Evolutionary conservation across 2,113 vertebrate species (phyloP).

Genomic region (Lutjanus erythropterus): DNA sequence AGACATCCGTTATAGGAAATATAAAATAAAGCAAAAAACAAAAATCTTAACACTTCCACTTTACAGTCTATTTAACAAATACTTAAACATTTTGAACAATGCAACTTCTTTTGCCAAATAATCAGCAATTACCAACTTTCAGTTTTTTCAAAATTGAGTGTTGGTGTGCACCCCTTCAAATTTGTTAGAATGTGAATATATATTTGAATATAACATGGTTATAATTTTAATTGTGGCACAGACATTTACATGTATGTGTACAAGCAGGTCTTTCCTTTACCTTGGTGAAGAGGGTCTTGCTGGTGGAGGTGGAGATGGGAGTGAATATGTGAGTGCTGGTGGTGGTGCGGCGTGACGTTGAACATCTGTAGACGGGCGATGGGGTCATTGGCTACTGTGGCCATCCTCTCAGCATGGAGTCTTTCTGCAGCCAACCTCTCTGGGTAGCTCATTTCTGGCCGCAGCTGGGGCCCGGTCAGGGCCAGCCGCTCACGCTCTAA

Average conservation of each 20-base stretch:
- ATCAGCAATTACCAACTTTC: neutral
- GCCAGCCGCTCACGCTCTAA: constrained; percentile 96
- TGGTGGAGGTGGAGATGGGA: constrained; percentile 99
- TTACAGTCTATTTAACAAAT: neutral
- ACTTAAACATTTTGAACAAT: neutral
- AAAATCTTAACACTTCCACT: neutral
- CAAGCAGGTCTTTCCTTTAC: constrained; percentile 84
- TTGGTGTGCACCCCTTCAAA: neutral
- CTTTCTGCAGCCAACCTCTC: constrained; percentile 96
- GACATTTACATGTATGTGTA: neutral
- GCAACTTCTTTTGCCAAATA: neutral
- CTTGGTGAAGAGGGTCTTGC: constrained; percentile 98
- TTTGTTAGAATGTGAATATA: neutral
- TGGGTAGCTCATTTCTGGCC: constrained; percentile 97
- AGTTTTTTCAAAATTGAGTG: neutral
- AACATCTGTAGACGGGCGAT: constrained; percentile 99
- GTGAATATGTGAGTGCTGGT: constrained; percentile 99
- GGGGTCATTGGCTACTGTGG: constrained; percentile 95
- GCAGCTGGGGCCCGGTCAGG: constrained; percentile 92
- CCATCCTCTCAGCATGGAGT: constrained; percentile 96
- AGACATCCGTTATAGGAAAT: neutral
- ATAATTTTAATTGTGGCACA: neutral
- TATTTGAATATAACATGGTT: neutral
- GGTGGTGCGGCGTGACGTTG: constrained; percentile 98
- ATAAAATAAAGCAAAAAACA: neutral